Conservation (phyloP, 2,888 invertebrate genomes). For the Synergus laeviventris region DNA sequence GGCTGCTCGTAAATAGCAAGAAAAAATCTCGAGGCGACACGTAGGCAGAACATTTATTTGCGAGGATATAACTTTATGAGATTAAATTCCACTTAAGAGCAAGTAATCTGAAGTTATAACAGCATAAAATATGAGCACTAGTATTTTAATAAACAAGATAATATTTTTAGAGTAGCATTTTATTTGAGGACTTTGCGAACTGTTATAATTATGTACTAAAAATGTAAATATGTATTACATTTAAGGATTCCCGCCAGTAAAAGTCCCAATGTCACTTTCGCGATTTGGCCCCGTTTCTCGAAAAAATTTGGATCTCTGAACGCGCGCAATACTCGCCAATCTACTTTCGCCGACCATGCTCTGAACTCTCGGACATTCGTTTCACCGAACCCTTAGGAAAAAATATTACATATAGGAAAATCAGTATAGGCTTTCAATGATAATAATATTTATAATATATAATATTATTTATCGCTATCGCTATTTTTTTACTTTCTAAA, state of each 20-base stretch:
- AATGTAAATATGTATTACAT: background rate
- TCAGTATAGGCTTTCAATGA: no score
- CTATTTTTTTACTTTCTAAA: no score
- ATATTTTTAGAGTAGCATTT: background rate
- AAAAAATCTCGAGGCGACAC: constrained; percentile 1
- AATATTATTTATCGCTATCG: no score
- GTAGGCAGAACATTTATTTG: constrained; percentile 29
- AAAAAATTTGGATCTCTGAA: constrained; percentile 13
- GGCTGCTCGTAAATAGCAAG: constrained; percentile 44
- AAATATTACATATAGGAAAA: no score
- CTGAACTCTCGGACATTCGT: constrained; percentile 1
- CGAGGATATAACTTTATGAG: background rate
- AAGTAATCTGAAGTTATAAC: no score
- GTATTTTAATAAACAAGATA: background rate
- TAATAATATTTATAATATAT: no score
- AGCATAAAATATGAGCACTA: no score
- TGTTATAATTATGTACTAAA: no score
- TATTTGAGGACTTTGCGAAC: background rate
- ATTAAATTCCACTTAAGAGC: background rate
- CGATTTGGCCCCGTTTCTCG: constrained; percentile 29
- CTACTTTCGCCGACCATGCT: constrained; percentile 24
- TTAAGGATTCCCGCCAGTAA: background rate
- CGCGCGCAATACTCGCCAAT: constrained; percentile 26
- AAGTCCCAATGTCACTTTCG: constrained; percentile 25
- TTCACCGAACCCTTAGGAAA: background rate